Base-by-base conservation (phyloP, 2,113 vertebrate species). In the Siniperca knerii region DNA sequence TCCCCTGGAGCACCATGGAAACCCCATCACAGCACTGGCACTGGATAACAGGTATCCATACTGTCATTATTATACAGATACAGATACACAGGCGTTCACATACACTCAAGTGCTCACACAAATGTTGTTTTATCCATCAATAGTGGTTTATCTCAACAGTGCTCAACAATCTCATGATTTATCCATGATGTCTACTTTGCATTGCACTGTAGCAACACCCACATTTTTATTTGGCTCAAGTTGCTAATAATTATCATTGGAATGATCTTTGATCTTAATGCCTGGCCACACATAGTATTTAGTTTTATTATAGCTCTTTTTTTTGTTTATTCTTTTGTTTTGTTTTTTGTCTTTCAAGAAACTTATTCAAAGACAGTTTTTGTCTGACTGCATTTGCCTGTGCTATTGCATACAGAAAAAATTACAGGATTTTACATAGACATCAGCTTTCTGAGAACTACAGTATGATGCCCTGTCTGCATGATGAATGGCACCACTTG, bases 11-110 rank as follows among this genome's bases (percentile, higher is more conserved):
- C 0, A 2, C 23, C 50, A 75, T 80, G 64, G 35, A 87, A 90
- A 77, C 52, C 44, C 46, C 61, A 61, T 84, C 62, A 81, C 62
- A 87, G 60, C 58, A 60, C 73, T 69, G 73, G 62, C 29, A 33
- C 70, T 61, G 44, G 61, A 91, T 82, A 70, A 85, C 87, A 58
- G 77, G 57, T 69, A 83, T 82, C 23, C 0, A 77, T 61, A 57
- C 35, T 66, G 67, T 60, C 69, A 25, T 71, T 62, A 25, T 87
- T 69, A 76, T 52, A 68, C 23, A 29, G 1, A 6, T 55, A 23
- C 42, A 64, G 58, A 79, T 54, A 68, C 42, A 75, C 8, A 61
- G 10, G 77, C n/a, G 72, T 18, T 54, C 44, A 75, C 69, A 57
- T 23, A 33, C 33, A 50, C 57, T 64, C 23, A 60, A 67, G 21